Conservation (phyloP, 2,797 vertebrate genomes). For the Rhabdomys pumilio region DNA sequence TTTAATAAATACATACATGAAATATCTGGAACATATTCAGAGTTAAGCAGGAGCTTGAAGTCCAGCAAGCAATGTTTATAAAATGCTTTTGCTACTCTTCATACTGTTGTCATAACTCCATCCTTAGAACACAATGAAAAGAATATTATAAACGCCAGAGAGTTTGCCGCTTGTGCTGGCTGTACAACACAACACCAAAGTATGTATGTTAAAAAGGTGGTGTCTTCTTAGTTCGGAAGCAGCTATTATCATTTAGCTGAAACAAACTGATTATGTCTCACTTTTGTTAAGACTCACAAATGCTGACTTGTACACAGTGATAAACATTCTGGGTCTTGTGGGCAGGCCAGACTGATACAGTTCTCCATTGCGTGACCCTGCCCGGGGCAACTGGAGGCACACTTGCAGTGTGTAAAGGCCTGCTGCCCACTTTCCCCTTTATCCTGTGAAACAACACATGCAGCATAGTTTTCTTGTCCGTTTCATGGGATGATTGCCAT, state of each 20-base stretch:
- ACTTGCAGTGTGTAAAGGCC: constrained; percentile 6
- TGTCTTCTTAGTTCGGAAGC: constrained; percentile 67
- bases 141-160: constrained; percentile 20
- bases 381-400: constrained; percentile 50
- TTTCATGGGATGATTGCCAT: constrained; percentile 72
- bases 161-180: constrained; percentile 20
- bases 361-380: not conserved
- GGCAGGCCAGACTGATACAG: not conserved
- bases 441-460: constrained; percentile 65
- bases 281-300: constrained; percentile 73
- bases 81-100: not conserved
- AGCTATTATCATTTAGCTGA: constrained; percentile 54
- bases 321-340: constrained; percentile 45
- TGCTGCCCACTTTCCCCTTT: constrained; percentile 30
- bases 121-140: constrained; percentile 39
- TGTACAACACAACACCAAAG: not conserved
- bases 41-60: constrained; percentile 50
- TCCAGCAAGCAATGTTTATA: constrained; percentile 17
- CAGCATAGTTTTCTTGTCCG: constrained; percentile 56
- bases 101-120: not conserved
- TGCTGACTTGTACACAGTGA: not conserved
- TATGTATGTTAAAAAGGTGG: constrained; percentile 45
- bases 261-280: not conserved
- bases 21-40: constrained; percentile 5
- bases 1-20: constrained; percentile 49